Percentiles rank a stretch among this genome's conserved stretches.
Conservation (phyloP, 2,797 vertebrate genomes). For the Holocentrus rufus region DNA sequence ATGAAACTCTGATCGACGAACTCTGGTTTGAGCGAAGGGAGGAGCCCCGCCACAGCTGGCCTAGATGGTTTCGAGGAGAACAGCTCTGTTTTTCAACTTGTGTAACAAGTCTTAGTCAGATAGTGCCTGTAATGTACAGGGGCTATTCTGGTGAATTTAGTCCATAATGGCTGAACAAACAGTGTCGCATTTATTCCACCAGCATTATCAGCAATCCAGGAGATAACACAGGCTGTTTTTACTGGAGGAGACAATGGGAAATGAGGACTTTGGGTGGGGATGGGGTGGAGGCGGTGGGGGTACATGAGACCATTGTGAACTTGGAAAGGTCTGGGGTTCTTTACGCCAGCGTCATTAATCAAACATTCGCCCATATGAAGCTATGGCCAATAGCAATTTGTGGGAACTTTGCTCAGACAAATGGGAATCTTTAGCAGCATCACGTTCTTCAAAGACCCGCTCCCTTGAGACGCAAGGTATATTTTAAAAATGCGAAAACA, state of each 20-base stretch:
- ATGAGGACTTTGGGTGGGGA: slow-evolving; percentile 47
- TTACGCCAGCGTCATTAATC: slow-evolving; percentile 72
- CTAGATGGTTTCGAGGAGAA: slow-evolving; percentile 30
- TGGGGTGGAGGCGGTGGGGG: slow-evolving; percentile 31
- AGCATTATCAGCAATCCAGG: slow-evolving; percentile 73
- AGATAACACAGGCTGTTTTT: slow-evolving; percentile 78
- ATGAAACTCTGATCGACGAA: slow-evolving; percentile 43
- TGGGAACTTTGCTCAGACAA: slow-evolving; percentile 74
- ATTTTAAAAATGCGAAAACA: slow-evolving; percentile 66
- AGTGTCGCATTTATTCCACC: slow-evolving; percentile 63
- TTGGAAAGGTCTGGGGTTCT: slow-evolving; percentile 72
- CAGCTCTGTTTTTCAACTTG: slow-evolving; percentile 61
- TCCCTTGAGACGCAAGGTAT: slow-evolving; percentile 70
- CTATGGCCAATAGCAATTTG: slow-evolving; percentile 63
- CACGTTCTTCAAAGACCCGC: slow-evolving; percentile 60
- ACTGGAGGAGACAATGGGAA: slow-evolving; percentile 81
- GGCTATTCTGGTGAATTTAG: slow-evolving; percentile 64
- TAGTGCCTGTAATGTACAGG: slow-evolving; percentile 41
- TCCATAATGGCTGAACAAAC: slow-evolving; percentile 79
- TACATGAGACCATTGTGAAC: slow-evolving; percentile 74
- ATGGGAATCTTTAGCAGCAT: slow-evolving; percentile 49
- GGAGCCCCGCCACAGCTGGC: slow-evolving; percentile 17
- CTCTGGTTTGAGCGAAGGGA: background rate
- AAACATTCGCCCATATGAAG: slow-evolving; percentile 31
- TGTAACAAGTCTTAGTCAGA: slow-evolving; percentile 46